A percentile compares a stretch with the other conserved stretches of the same genome.
Conservation (phyloP, 2,113 vertebrate genomes). For the Calidris pugnax region DNA sequence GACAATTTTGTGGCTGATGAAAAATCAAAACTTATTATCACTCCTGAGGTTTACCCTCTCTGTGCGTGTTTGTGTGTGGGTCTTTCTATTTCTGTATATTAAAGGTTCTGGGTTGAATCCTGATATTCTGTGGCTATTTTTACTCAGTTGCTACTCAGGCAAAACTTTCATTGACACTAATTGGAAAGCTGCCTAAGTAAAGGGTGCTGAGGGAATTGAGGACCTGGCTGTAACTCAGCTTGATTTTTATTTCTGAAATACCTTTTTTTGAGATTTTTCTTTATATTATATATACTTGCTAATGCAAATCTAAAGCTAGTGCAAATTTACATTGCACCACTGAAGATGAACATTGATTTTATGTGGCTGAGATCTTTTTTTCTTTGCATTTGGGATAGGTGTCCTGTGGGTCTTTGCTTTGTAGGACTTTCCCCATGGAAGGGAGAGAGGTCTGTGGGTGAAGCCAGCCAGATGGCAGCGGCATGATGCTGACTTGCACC, state of each 20-base stretch:
- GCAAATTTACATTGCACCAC: neutral
- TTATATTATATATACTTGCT: neutral
- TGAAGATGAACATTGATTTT: neutral
- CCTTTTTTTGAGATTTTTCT: neutral
- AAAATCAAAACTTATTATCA: slow-evolving; percentile 43
- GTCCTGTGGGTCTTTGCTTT: neutral
- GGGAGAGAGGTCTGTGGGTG: neutral
- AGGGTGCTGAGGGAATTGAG: neutral
- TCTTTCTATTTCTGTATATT: neutral
- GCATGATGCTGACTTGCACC: neutral
- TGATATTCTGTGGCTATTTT: slow-evolving; percentile 47
- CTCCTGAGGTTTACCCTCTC: slow-evolving; percentile 4
- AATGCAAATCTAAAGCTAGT: accelerated
- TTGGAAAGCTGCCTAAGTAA: slow-evolving; percentile 39
- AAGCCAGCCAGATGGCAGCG: neutral
- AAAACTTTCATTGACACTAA: slow-evolving; percentile 39
- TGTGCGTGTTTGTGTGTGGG: neutral
- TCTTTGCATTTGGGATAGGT: neutral
- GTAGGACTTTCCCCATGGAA: neutral
- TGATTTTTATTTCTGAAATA: neutral
- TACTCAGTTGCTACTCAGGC: slow-evolving; percentile 3
- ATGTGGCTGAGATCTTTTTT: neutral
- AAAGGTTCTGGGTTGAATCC: neutral
- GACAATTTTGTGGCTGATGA: slow-evolving; percentile 41
- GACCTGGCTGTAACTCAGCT: neutral